Evolutionary conservation across 2,797 vertebrate genomes (phyloP).

Genomic region (Antrozous pallidus): DNA sequence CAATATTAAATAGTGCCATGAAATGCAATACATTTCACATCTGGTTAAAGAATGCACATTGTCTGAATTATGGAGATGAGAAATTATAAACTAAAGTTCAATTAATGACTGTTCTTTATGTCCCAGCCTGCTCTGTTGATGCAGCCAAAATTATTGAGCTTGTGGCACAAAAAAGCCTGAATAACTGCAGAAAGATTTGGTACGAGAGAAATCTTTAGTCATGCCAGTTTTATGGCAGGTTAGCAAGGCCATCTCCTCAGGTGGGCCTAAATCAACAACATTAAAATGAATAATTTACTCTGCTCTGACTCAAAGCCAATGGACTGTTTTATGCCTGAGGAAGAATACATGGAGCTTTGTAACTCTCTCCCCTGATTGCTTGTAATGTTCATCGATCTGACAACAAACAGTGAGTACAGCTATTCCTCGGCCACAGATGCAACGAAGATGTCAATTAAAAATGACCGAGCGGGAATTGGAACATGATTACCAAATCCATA

Average conservation of each 20-base stretch:
- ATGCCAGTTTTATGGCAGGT: conserved; percentile 15
- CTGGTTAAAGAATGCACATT: neutral
- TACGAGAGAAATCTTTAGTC: conserved; percentile 57
- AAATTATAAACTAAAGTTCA: conserved; percentile 47
- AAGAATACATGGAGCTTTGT: conserved; percentile 40
- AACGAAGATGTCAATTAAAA: conserved; percentile 66
- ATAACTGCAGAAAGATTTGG: neutral
- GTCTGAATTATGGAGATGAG: conserved; percentile 38
- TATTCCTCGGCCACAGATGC: conserved; percentile 39
- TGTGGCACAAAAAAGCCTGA: neutral
- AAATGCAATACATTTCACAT: conserved; percentile 34
- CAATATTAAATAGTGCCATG: neutral
- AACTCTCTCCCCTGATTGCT: conserved; percentile 47
- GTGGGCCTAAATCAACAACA: conserved; percentile 71
- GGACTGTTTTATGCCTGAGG: conserved; percentile 62
- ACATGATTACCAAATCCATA: conserved; percentile 68
- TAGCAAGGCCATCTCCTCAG: conserved; percentile 56
- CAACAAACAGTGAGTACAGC: conserved; percentile 68
- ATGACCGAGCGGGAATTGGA: conserved; percentile 60
- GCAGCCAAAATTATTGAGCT: conserved; percentile 35
- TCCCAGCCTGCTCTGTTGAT: conserved; percentile 2
- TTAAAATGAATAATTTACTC: conserved; percentile 68
- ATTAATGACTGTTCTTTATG: conserved; percentile 26
- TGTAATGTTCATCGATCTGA: conserved; percentile 73
- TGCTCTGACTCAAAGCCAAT: conserved; percentile 47